Conservation (phyloP, 2,113 vertebrate genomes). For the Pseudopipra pipra region DNA sequence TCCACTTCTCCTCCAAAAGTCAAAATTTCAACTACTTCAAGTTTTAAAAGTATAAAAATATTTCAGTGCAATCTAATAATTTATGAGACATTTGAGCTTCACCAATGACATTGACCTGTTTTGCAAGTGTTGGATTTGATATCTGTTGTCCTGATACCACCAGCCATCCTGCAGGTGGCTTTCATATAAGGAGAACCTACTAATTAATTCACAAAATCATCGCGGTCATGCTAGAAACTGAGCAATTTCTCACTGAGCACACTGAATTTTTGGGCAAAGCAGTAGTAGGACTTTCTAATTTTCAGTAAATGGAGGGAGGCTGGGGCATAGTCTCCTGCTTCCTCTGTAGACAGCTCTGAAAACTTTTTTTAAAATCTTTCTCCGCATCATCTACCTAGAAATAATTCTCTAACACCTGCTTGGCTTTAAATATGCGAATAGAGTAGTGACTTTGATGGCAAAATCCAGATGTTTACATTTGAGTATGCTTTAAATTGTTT, state of each 20-base stretch:
- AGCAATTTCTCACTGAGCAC: background rate
- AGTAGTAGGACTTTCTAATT: background rate
- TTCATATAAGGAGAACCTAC: background rate
- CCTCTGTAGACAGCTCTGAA: background rate
- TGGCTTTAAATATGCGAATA: conserved; percentile 22
- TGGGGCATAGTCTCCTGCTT: background rate
- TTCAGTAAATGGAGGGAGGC: background rate
- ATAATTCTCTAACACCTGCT: background rate
- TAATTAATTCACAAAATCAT: background rate
- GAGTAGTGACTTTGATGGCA: conserved; percentile 1
- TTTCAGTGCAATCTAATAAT: background rate
- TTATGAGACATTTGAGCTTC: background rate
- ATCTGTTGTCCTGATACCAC: background rate
- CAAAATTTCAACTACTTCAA: background rate
- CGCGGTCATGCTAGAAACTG: background rate
- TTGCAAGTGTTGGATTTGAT: background rate
- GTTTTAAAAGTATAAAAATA: background rate
- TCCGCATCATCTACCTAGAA: background rate
- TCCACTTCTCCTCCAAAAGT: background rate
- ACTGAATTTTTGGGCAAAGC: background rate
- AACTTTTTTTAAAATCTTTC: background rate
- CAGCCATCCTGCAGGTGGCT: background rate
- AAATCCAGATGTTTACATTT: conserved; percentile 32
- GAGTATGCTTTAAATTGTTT: background rate
- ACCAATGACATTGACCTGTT: background rate